phyloP scores from a whole-genome alignment of 2,797 vertebrate species.

The Geotria australis region DNA sequence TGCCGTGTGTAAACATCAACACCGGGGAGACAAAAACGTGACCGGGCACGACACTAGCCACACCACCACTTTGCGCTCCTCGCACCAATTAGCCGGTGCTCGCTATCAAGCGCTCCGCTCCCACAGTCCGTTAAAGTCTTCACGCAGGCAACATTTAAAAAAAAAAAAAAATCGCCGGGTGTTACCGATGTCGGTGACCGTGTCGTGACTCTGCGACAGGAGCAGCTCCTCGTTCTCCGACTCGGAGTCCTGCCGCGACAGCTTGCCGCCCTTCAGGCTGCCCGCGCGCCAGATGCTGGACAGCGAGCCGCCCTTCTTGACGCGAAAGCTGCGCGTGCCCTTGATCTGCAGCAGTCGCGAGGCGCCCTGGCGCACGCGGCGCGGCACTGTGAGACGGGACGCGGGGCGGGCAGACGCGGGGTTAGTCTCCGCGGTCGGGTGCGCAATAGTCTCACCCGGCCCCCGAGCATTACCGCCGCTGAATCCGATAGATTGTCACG shows the following conservation, averaged over 20 bases:
- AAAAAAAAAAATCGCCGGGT: too few species aligned
- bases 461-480: too few species aligned
- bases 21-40: too few species aligned
- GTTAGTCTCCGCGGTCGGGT: too few species aligned
- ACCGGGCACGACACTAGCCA: too few species aligned
- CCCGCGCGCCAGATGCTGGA: conserved; percentile 82
- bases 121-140: conserved; percentile 10
- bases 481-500: too few species aligned
- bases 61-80: too few species aligned
- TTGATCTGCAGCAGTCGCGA: conserved; percentile 95
- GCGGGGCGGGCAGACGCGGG: too few species aligned
- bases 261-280: conserved; percentile 95
- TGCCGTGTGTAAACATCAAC: too few species aligned
- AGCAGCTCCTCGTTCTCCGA: conserved; percentile 89
- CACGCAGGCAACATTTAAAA: too few species aligned
- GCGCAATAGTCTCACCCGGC: too few species aligned
- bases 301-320: conserved; percentile 90
- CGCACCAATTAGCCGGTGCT: conserved; percentile 3
- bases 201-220: conserved; percentile 91
- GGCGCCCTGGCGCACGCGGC: conserved; percentile 42
- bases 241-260: conserved; percentile 90
- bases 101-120: conserved; percentile 12
- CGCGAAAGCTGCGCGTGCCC: conserved; percentile 81
- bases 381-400: not conserved
- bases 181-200: conserved; percentile 83